Percentiles rank a stretch among this genome's conserved stretches.
Evolutionary conservation across 2,888 invertebrate genomes (phyloP).

Genomic region (Ptilodon capucinus): DNA sequence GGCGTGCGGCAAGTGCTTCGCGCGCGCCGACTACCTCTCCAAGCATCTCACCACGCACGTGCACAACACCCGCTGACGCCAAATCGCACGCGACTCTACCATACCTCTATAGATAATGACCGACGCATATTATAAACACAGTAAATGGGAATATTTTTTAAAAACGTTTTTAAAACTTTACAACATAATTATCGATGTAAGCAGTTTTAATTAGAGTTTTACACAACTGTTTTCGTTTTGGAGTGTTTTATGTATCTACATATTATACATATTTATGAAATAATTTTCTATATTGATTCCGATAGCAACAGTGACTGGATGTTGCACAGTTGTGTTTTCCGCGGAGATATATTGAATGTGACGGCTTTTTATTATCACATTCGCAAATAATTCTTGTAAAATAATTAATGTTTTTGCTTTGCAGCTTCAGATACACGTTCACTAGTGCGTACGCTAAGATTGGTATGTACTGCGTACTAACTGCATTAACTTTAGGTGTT

Average conservation of each 20-base stretch:
- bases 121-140: slow-evolving; percentile 62
- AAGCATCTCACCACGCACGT: slow-evolving; percentile 96
- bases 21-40: slow-evolving; percentile 94
- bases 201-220: slow-evolving; percentile 75
- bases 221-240: slow-evolving; percentile 72
- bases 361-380: slow-evolving; percentile 9
- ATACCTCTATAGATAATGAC: slow-evolving; percentile 52
- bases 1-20: slow-evolving; percentile 96
- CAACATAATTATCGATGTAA: slow-evolving; percentile 62
- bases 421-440: slow-evolving; percentile 2
- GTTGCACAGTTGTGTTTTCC: slow-evolving; percentile 36
- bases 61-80: slow-evolving; percentile 85
- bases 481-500: too few species aligned
- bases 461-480: too few species aligned
- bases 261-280: slow-evolving; percentile 56
- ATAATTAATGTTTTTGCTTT: slow-evolving; percentile 11
- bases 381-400: slow-evolving; percentile 8
- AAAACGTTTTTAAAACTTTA: slow-evolving; percentile 74
- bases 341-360: slow-evolving; percentile 37
- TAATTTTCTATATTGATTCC: slow-evolving; percentile 71
- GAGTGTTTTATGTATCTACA: slow-evolving; percentile 61
- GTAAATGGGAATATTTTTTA: slow-evolving; percentile 79
- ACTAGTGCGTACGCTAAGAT: background rate
- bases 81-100: slow-evolving; percentile 14
- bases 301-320: slow-evolving; percentile 31